Conservation (phyloP, 2,888 invertebrate genomes). For the Hybos culiciformis region DNA sequence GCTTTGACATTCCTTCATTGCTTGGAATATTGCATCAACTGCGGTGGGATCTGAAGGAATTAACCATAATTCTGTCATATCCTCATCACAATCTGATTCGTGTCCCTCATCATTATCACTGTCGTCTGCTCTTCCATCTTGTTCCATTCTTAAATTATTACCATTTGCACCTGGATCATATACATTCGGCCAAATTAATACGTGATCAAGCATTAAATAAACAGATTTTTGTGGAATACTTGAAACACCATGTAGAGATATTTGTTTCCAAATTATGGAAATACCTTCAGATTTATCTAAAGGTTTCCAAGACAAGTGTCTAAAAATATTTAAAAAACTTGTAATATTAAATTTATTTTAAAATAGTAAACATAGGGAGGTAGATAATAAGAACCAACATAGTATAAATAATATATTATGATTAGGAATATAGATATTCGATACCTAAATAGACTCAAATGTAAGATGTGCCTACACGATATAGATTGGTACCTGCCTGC, state of each 20-base stretch:
- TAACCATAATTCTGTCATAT: slow-evolving; percentile 56
- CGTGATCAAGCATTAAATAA: slow-evolving; percentile 32
- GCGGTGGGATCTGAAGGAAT: slow-evolving; percentile 49
- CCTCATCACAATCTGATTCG: slow-evolving; percentile 34
- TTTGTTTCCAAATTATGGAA: slow-evolving; percentile 31
- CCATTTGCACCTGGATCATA: slow-evolving; percentile 19
- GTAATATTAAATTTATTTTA: slow-evolving; percentile 2
- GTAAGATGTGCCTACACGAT: too few species aligned
- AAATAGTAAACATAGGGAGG: too few species aligned
- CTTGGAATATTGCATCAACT: slow-evolving; percentile 55
- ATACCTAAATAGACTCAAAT: too few species aligned
- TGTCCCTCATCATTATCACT: slow-evolving; percentile 24
- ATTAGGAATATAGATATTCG: too few species aligned
- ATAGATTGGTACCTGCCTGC: too few species aligned
- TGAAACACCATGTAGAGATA: slow-evolving; percentile 32
- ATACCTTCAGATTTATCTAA: slow-evolving; percentile 26
- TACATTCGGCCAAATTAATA: slow-evolving; percentile 29
- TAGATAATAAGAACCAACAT: too few species aligned
- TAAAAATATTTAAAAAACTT: slow-evolving; percentile 13
- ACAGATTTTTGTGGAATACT: slow-evolving; percentile 28
- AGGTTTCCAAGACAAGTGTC: slow-evolving; percentile 31
- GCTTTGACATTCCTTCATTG: slow-evolving; percentile 63
- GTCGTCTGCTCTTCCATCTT: slow-evolving; percentile 19
- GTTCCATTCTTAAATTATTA: slow-evolving; percentile 15
- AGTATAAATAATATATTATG: too few species aligned